Base-by-base conservation (phyloP, 1,140 invertebrate genomes). In the Drosophila pandora region DNA sequence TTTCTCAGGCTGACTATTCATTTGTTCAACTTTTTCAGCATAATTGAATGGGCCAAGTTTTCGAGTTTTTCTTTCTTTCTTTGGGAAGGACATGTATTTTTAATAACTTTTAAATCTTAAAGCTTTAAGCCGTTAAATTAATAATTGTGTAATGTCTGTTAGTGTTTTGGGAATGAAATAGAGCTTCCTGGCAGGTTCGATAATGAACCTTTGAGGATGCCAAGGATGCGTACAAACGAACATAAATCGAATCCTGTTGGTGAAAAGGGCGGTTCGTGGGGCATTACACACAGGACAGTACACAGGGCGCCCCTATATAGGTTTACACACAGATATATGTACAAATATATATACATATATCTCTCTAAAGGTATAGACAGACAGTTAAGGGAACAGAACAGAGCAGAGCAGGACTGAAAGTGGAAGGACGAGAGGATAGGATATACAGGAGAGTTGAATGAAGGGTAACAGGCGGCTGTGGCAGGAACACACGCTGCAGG, bases 281-380 rank as follows among this genome's bases (percentile, higher is more conserved):
- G 57, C 23, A 30, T 28, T 53, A 41, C 58, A 54, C 5, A 6
- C 3, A 28, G 25, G 5, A 28, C 25, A 45, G 30, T 54, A 64
- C 47, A 70, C 54, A 71, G 65, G 67, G 17, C 68, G 65, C 68
- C 68, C 68, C 65, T 71, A 71, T 70, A 13, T 8, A 13, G 17
- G 12, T 43, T 43, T 21, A 39, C 23, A 3, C 22, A 60, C 23
- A 67, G n/a, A 28, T 43, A 17, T 17, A 17, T 17, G 17, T 17
- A 17, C 43, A 45, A 7, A 21, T 45, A 56, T 23, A 56, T 17
- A 17, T 12, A 9, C n/a, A 13, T 28, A 12, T 37, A 37, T 37
- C 9, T 37, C 12, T 37, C 2, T 34, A 41, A 41, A 41, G 8
- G 4, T 41, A 13, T 21, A 34, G 13, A 22, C 25, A 23, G n/a